These are phyloP conservation scores for Tribolium freemani DNA, from an alignment of 2,888 invertebrate genomes.

Conservation along the genomic window DNA sequence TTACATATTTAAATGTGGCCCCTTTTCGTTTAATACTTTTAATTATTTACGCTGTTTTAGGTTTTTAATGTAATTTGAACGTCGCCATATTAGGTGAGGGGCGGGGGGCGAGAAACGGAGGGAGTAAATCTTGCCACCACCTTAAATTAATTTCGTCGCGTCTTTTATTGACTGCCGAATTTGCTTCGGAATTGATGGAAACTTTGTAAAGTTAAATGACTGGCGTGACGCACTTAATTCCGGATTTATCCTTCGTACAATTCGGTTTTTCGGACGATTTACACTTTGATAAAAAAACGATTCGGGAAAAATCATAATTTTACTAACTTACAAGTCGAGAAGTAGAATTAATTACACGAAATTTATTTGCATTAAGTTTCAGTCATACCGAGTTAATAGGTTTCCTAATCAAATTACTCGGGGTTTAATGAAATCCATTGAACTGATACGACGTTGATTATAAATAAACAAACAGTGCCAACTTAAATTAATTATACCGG, in stretches of 20 bases:
- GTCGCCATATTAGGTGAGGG: conserved; percentile 22
- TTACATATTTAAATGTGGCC: conserved; percentile 60
- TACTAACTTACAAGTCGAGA: neutral
- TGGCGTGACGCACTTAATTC: conserved; percentile 35
- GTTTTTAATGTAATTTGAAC: conserved; percentile 48
- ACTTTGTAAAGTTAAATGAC: conserved; percentile 35
- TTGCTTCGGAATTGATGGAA: conserved; percentile 37
- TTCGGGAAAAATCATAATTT: conserved; percentile 6
- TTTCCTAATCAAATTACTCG: conserved; percentile 65
- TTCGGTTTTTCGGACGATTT: conserved; percentile 25
- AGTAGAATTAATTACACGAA: conserved; percentile 52
- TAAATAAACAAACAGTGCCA: conserved; percentile 64
- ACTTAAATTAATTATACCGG: conserved; percentile 61
- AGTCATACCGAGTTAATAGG: conserved; percentile 63
- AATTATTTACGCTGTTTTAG: conserved; percentile 54
- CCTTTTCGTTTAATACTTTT: conserved; percentile 52
- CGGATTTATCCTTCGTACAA: conserved; percentile 16
- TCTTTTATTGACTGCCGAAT: conserved; percentile 42
- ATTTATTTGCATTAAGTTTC: conserved; percentile 63
- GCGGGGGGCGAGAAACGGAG: neutral
- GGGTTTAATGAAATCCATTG: conserved; percentile 64
- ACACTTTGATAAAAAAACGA: neutral
- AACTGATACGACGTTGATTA: conserved; percentile 65
- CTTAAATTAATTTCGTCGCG: conserved; percentile 40
- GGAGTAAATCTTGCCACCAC: conserved; percentile 19